Percentiles rank a stretch among this genome's conserved stretches.
phyloP scores from a whole-genome alignment of 2,797 vertebrate species.

The Telmatherina bonti region DNA sequence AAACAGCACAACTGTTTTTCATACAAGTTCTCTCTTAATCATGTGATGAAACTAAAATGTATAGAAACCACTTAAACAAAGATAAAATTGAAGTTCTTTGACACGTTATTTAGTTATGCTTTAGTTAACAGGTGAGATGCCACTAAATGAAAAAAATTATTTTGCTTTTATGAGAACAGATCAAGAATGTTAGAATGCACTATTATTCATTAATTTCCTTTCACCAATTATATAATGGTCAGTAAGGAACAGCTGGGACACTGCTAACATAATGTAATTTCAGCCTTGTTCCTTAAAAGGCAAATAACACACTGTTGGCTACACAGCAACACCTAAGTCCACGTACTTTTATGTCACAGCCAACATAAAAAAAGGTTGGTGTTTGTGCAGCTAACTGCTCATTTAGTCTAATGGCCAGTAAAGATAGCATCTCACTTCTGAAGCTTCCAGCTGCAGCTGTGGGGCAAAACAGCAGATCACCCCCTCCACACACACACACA shows the following conservation, averaged over 20 bases:
- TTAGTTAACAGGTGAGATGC: neutral
- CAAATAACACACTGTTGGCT: neutral
- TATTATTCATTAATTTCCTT: neutral
- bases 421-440: conserved; percentile 28
- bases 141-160: neutral
- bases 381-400: conserved; percentile 14
- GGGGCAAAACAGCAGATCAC: neutral
- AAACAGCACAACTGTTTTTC: neutral
- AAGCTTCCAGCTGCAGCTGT: neutral
- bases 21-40: neutral
- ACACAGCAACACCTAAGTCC: neutral
- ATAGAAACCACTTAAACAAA: too few relatives aligned
- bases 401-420: conserved; percentile 34
- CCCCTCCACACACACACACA: too few relatives aligned
- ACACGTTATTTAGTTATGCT: neutral
- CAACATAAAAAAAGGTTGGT: conserved; percentile 13
- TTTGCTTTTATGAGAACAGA: neutral
- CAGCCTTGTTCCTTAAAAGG: neutral
- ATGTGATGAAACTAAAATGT: too few relatives aligned
- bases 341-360: neutral
- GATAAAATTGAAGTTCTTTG: neutral
- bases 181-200: neutral
- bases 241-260: neutral
- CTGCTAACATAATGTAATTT: neutral
- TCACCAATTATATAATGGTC: neutral